phyloP scores from a whole-genome alignment of 2,888 invertebrate species.

The Diaprepes abbreviatus region DNA sequence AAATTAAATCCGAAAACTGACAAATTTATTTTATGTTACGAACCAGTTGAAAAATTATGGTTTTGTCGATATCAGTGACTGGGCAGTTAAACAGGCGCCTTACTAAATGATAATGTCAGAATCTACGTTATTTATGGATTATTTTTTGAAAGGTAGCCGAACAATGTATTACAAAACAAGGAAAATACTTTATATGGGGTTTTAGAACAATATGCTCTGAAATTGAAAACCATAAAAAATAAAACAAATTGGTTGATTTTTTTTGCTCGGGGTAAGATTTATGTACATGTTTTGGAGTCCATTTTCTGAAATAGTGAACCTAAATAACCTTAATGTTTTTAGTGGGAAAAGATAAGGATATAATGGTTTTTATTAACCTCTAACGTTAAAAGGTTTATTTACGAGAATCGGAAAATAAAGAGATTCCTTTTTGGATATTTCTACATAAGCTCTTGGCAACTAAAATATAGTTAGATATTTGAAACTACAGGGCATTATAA shows the following conservation, averaged over 20 bases:
- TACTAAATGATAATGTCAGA: slow-evolving; percentile 31
- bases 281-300: not conserved
- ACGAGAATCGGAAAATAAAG: no score
- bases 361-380: no score
- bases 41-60: slow-evolving; percentile 27
- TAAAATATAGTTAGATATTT: no score
- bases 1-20: slow-evolving; percentile 1
- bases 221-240: slow-evolving; percentile 33
- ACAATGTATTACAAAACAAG: slow-evolving; percentile 1
- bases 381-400: no score
- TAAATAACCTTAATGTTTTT: not conserved
- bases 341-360: no score
- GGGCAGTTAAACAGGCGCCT: slow-evolving; percentile 15
- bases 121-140: slow-evolving; percentile 28
- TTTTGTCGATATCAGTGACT: slow-evolving; percentile 23
- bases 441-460: no score
- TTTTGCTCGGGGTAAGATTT: slow-evolving; percentile 13
- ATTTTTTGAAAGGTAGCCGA: slow-evolving; percentile 15
- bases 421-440: no score
- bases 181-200: not conserved
- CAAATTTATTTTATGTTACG: slow-evolving; percentile 22
- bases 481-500: no score
- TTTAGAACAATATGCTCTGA: slow-evolving; percentile 27
- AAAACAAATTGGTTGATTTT: slow-evolving; percentile 25
- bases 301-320: not conserved